phyloP scores from a whole-genome alignment of 2,113 vertebrate genomes.

The Romanogobio albipinnatus region DNA sequence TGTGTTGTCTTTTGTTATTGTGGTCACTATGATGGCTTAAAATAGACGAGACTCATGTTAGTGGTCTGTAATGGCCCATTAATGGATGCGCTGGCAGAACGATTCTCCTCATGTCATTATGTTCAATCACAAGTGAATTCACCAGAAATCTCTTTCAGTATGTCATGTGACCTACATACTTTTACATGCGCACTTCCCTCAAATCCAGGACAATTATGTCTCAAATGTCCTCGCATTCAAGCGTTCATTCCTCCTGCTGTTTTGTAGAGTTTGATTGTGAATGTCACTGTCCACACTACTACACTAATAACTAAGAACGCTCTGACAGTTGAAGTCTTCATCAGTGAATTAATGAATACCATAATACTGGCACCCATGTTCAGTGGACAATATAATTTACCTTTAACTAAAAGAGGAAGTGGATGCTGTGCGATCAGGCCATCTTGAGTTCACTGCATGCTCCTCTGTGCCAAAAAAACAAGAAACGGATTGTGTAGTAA shows the following conservation, averaged over 20 bases:
- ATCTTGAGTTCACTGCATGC: background rate
- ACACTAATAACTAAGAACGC: no score
- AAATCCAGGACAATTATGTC: background rate
- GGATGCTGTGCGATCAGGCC: conserved; percentile 1
- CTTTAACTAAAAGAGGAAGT: background rate
- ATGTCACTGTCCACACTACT: no score
- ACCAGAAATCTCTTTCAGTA: conserved; percentile 19
- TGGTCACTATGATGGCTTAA: background rate
- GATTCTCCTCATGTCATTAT: conserved; percentile 9
- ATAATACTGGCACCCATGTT: background rate
- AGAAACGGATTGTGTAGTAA: no score
- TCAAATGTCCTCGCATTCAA: background rate
- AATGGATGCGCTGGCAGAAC: background rate
- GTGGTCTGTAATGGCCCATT: conserved; percentile 9
- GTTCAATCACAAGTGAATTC: conserved; percentile 7
- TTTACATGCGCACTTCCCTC: background rate
- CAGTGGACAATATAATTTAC: background rate
- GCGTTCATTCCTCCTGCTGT: no score
- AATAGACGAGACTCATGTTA: conserved; percentile 10
- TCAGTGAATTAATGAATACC: background rate
- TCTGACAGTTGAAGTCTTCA: no score
- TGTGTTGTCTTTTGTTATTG: conserved; percentile 3
- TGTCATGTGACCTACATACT: conserved; percentile 43
- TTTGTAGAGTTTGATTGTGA: no score
- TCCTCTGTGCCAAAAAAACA: no score